These are phyloP conservation scores for Parelbella ahira DNA, from an alignment of 2,888 invertebrate species.

Conservation along the genomic window DNA sequence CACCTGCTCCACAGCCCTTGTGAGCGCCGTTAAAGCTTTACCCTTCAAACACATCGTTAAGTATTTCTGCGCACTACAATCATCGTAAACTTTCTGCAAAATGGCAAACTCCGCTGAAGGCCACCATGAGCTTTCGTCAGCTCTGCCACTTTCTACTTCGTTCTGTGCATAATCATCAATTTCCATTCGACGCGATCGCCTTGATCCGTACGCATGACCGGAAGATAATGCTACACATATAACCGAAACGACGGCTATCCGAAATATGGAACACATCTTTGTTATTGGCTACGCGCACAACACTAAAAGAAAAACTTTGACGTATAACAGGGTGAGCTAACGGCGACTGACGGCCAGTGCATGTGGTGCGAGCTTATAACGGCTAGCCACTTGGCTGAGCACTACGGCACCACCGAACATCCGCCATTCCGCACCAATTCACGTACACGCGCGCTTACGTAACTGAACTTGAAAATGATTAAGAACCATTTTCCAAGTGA, in stretches of 20 bases:
- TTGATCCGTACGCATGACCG: constrained; percentile 65
- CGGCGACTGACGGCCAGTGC: constrained; percentile 68
- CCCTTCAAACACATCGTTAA: constrained; percentile 82
- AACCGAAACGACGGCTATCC: constrained; percentile 69
- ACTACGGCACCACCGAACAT: constrained; percentile 70
- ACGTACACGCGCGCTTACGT: constrained; percentile 77
- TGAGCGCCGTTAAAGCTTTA: constrained; percentile 80
- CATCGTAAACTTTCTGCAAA: constrained; percentile 82
- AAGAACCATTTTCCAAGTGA: constrained; percentile 79
- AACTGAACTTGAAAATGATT: constrained; percentile 81
- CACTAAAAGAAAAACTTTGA: constrained; percentile 66
- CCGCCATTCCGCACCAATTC: constrained; percentile 82
- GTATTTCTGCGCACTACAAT: constrained; percentile 82
- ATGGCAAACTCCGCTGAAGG: constrained; percentile 80
- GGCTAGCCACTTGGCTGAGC: constrained; percentile 70
- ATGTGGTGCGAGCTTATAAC: constrained; percentile 75
- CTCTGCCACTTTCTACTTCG: constrained; percentile 74
- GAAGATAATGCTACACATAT: constrained; percentile 64
- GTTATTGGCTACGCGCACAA: constrained; percentile 56
- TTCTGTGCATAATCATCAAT: constrained; percentile 64
- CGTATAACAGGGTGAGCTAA: constrained; percentile 67
- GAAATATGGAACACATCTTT: constrained; percentile 69
- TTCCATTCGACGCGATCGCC: constrained; percentile 70
- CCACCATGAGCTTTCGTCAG: constrained; percentile 75
- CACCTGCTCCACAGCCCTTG: constrained; percentile 82